Evolutionary conservation across 1,140 invertebrate species (phyloP), one percentile per base, ranked within the genome.

Genomic region (Drosophila biarmipes): DNA sequence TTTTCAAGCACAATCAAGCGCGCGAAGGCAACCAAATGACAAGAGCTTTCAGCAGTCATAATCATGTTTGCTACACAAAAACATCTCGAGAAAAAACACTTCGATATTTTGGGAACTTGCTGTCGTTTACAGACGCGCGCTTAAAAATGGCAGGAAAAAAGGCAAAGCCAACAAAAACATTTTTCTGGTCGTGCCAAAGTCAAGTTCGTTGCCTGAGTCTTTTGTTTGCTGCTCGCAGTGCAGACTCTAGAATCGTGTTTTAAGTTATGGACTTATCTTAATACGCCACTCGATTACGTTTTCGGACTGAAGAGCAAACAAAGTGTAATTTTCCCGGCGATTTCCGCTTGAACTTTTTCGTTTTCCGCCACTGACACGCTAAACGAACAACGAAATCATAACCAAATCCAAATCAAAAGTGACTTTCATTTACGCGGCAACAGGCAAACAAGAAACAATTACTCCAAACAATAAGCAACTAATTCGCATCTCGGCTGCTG

Each of bases 381-480:
- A 52, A 67, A 29, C 75, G 51, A 76, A 66, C 57, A 68, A 40
- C 51, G 58, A 74, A 84, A 66, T 86, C 73, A 73, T 77, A 86
- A 78, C 78, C 78, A 86, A 87, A 68, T 68, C 42, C 49, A 73
- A 76, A 78, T 72, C 78, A 89, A 89, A 82, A 86, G 66, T 75
- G 72, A 89, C 75, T 87, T 87, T 89, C 84, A 82, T 87, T 82
- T 87, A 79, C 79, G 55, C 58, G 68, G 79, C 42, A 64, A 79
- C 46, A 15, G 46, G 46, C 46, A 49, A 49, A 87, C 78, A 87
- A 89, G 79, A 89, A 87, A 82, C 78, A 87, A 87, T 87, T 89
- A 87, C 79, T 75, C 55, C 84, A 79, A 55, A 87, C 82, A 87
- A 87, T 87, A 89, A 87, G 82, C 84, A 64, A 89, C 82, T 87